Base-by-base conservation (phyloP, 2,888 invertebrate species). In the Belgica antarctica region DNA sequence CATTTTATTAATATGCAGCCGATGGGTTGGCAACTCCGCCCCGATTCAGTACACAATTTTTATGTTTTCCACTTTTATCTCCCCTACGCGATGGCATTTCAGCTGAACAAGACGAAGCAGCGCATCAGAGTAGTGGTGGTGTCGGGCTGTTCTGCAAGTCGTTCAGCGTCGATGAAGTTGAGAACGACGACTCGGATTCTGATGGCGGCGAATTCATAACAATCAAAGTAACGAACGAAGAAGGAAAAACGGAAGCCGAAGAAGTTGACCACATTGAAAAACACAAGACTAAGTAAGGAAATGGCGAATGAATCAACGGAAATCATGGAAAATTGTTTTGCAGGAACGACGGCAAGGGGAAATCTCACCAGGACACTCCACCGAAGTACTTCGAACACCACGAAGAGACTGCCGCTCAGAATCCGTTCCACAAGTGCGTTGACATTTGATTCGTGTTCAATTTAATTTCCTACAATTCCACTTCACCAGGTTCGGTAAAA, bases 131-230 rank as follows among this genome's bases (percentile, higher is more conserved):
- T 27, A 59, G 34, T 36, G 17, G 57, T 17, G 59, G 22, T 8
- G 70, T 19, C 12, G 47, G 34, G 2, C 17, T 15, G 15, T 2
- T 10, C 7, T 25, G 17, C 15, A 63, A 36, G 17, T 24, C 68
- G 1, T 22, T 19, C 15, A 52, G 62, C 10, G 28, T 61, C 12
- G 70, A 59, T 31, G 62, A 24, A 47, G 25, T 31, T 15, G 52
- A 52, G 1, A 27, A 62, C 19, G 46, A 62, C 8, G 70, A 71
- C 46, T 63, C 57, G 1, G 25, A 47, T 24, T 71, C 27, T 19
- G 71, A 71, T 0, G 76, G 76, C 15, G 75, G 76, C 0, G 77
- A 77, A 65, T 76, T 74, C 69, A 75, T 77, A 12, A 75, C 73
- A 15, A 75, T 76, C 68, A 74, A 73, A 71, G 73, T 73, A 15